Conservation (phyloP, 2,113 vertebrate genomes). For the Hippoglossus stenolepis region DNA sequence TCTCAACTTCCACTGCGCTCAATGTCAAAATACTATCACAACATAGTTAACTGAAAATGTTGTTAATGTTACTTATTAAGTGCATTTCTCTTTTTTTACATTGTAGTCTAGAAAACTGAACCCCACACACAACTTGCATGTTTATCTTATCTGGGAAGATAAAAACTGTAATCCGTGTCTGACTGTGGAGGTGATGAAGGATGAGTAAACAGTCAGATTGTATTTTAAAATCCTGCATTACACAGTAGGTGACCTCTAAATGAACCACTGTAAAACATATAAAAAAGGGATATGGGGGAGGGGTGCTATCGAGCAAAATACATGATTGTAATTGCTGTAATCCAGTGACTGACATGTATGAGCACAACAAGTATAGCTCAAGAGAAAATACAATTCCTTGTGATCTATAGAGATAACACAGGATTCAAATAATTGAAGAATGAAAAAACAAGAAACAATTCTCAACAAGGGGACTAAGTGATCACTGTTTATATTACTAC, state of each 20-base stretch:
- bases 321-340: constrained; percentile 66
- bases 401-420: not conserved
- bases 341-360: constrained; percentile 39
- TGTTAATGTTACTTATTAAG: not conserved
- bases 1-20: not conserved
- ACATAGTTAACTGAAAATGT: too few relatives aligned
- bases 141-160: not conserved
- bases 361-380: constrained; percentile 2
- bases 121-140: not conserved
- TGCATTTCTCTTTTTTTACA: not conserved
- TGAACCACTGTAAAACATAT: constrained; percentile 79
- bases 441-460: constrained; percentile 3
- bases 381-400: constrained; percentile 14
- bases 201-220: constrained; percentile 79
- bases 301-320: constrained; percentile 30
- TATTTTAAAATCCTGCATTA: constrained; percentile 83
- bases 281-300: constrained; percentile 53
- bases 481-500: not conserved
- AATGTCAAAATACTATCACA: too few relatives aligned
- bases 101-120: not conserved
- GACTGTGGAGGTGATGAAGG: constrained; percentile 64
- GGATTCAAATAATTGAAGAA: not conserved
- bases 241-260: constrained; percentile 83
- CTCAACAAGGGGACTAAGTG: not conserved
- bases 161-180: not conserved